phyloP scores from a whole-genome alignment of 2,888 invertebrate species.

The Tanytarsus gracilentus region DNA sequence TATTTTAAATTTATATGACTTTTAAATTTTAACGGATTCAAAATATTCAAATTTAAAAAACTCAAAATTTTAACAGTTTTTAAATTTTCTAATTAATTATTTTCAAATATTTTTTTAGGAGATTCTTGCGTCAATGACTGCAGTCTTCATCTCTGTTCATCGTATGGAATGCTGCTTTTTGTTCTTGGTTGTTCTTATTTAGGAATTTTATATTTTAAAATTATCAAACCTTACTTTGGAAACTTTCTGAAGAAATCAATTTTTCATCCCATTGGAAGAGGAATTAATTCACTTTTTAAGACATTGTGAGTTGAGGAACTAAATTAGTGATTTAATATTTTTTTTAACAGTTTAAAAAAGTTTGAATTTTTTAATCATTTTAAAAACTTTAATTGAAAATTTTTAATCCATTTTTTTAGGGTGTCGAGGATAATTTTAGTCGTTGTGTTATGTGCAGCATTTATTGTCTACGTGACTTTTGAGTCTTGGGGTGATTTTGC shows the following conservation, averaged over 20 bases:
- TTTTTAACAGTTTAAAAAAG: no score
- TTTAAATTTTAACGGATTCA: no score
- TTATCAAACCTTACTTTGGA: constrained; percentile 52
- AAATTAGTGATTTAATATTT: not conserved
- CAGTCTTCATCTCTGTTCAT: constrained; percentile 47
- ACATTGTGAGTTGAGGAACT: not conserved
- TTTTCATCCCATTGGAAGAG: constrained; percentile 39
- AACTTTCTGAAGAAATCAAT: constrained; percentile 40
- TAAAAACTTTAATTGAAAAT: no score
- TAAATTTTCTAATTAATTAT: not conserved
- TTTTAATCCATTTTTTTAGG: constrained; percentile 45
- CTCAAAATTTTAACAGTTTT: not conserved
- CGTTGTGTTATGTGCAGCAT: constrained; percentile 43
- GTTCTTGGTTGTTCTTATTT: constrained; percentile 52
- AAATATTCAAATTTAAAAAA: no score
- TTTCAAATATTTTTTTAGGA: not conserved
- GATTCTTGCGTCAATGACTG: constrained; percentile 1
- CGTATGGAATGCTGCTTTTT: constrained; percentile 63
- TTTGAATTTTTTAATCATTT: no score
- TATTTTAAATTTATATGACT: no score
- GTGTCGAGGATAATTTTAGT: constrained; percentile 44
- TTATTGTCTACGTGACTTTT: constrained; percentile 52
- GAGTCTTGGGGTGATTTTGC: constrained; percentile 52
- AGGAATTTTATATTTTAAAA: constrained; percentile 52
- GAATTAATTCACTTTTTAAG: constrained; percentile 29